phyloP scores from a whole-genome alignment of 2,888 invertebrate species.

The Eulithis prunata region DNA sequence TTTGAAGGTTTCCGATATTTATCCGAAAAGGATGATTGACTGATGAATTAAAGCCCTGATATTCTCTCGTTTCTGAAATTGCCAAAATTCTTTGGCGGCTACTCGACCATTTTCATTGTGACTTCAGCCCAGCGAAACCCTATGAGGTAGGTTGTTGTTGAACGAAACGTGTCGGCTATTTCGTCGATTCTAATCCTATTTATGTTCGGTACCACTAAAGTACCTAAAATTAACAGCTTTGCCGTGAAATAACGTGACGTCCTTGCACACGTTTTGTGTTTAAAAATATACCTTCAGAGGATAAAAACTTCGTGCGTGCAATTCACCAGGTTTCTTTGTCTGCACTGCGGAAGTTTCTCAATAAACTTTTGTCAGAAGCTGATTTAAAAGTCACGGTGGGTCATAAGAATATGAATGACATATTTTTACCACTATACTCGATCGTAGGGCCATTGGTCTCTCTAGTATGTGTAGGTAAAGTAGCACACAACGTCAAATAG shows the following conservation, averaged over 20 bases:
- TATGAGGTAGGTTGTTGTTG: conserved; percentile 31
- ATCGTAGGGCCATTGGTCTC: too few species aligned
- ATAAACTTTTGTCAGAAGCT: not conserved
- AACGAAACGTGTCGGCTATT: conserved; percentile 32
- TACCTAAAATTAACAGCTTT: conserved; percentile 30
- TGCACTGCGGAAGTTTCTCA: not conserved
- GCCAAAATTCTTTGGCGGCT: too few species aligned
- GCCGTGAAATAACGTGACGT: conserved; percentile 34
- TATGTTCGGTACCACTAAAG: conserved; percentile 13
- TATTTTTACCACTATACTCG: not conserved
- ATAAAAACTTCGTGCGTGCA: conserved; percentile 35
- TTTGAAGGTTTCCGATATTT: too few species aligned
- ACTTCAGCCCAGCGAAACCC: conserved; percentile 40
- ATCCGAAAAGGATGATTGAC: too few species aligned
- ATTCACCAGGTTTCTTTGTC: conserved; percentile 17
- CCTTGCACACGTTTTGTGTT: conserved; percentile 41
- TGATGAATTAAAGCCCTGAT: too few species aligned
- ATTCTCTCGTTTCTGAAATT: too few species aligned
- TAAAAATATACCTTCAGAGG: conserved; percentile 34
- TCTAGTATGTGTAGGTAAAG: too few species aligned
- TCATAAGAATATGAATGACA: not conserved
- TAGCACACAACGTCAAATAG: not conserved
- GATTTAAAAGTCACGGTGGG: not conserved
- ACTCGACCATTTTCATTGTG: not conserved
- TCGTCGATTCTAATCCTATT: conserved; percentile 28